phyloP scores from a whole-genome alignment of 2,113 vertebrate genomes.

The Deroptyus accipitrinus region DNA sequence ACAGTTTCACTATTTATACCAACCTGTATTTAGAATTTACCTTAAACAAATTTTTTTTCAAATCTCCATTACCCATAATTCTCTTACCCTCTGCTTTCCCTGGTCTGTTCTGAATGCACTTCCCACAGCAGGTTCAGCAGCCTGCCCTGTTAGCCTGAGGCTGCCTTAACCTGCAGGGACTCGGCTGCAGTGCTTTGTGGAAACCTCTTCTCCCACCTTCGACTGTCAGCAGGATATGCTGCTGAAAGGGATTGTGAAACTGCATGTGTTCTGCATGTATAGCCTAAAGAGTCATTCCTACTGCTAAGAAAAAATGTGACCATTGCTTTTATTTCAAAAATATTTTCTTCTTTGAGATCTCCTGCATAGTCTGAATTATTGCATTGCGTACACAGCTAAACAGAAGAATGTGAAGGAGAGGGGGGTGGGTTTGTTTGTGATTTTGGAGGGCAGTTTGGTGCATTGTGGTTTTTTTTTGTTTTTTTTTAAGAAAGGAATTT shows the following conservation, averaged over 20 bases:
- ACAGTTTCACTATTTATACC: neutral
- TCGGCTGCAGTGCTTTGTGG: neutral
- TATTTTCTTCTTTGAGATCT: neutral
- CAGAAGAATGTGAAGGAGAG: neutral
- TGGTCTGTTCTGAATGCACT: neutral
- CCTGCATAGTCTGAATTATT: neutral
- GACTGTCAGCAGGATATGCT: neutral
- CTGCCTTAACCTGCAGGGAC: neutral
- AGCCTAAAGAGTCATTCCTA: neutral
- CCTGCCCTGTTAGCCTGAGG: neutral
- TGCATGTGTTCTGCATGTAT: neutral
- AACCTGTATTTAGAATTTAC: neutral
- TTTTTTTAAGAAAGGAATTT: neutral
- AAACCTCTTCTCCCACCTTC: neutral
- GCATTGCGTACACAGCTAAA: neutral
- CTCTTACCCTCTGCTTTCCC: neutral
- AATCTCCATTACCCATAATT: neutral
- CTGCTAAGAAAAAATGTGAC: neutral
- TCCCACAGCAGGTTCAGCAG: neutral
- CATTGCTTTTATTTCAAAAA: neutral
- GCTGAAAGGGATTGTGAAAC: neutral
- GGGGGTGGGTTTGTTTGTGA: neutral
- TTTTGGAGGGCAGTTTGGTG: neutral
- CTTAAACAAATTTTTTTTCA: neutral
- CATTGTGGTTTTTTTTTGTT: rapidly evolving